These are phyloP conservation scores for Eolophus roseicapilla DNA, from an alignment of 2,113 vertebrate species.

Conservation along the genomic window DNA sequence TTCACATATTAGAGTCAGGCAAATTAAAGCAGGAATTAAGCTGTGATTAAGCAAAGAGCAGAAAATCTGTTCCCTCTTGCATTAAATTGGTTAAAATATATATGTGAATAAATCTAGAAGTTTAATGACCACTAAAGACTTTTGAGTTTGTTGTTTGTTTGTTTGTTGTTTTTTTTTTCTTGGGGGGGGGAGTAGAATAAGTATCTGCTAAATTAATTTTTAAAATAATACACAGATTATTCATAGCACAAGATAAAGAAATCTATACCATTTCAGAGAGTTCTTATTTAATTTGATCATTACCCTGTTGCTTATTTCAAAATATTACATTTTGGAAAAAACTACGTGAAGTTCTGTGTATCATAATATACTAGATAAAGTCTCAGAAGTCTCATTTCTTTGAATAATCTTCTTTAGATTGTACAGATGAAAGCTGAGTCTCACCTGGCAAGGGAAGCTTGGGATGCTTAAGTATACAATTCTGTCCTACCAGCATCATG, in stretches of 20 bases:
- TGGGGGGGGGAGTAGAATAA: not conserved
- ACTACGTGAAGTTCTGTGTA: not conserved
- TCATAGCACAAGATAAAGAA: not conserved
- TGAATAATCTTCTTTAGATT: not conserved
- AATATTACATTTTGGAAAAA: not conserved
- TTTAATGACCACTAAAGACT: not conserved
- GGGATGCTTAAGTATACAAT: not conserved
- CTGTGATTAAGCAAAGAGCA: not conserved
- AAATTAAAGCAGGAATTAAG: not conserved
- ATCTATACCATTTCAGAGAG: not conserved
- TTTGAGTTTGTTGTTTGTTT: accelerated
- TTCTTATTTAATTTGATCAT: not conserved
- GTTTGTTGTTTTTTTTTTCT: accelerated
- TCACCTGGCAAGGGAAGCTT: not conserved
- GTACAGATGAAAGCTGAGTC: not conserved
- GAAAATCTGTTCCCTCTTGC: not conserved
- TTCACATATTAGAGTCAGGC: not conserved
- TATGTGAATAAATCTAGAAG: not conserved
- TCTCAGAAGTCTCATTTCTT: not conserved
- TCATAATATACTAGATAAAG: not conserved
- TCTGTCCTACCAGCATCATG: slow-evolving; percentile 7
- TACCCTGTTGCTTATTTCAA: not conserved
- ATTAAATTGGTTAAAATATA: not conserved
- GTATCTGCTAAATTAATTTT: not conserved
- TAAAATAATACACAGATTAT: not conserved